phyloP scores from a whole-genome alignment of 2,797 vertebrate species.

The Menidia menidia region DNA sequence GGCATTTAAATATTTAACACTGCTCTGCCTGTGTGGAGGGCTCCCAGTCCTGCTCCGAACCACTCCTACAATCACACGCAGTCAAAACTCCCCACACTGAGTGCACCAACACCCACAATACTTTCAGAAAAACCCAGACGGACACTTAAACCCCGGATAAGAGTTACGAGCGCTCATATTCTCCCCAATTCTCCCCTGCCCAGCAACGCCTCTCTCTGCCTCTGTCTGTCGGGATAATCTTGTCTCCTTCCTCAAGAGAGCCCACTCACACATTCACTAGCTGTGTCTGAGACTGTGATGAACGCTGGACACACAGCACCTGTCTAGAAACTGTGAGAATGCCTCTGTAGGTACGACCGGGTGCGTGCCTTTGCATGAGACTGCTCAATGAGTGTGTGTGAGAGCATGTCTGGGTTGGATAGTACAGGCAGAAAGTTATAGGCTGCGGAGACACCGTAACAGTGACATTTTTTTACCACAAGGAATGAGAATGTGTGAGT shows the following conservation, averaged over 20 bases:
- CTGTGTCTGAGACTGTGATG: slow-evolving; percentile 51
- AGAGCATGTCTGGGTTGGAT: slow-evolving; percentile 15
- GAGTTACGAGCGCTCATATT: slow-evolving; percentile 59
- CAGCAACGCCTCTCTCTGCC: slow-evolving; percentile 33
- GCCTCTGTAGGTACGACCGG: slow-evolving; percentile 9
- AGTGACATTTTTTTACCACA: slow-evolving; percentile 37
- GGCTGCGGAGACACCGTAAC: slow-evolving; percentile 26
- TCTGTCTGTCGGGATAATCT: slow-evolving; percentile 16
- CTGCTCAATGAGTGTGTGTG: slow-evolving; percentile 16
- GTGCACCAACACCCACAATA: slow-evolving; percentile 21
- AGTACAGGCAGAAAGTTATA: slow-evolving; percentile 26
- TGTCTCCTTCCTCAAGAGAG: slow-evolving; percentile 46
- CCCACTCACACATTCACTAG: slow-evolving; percentile 57
- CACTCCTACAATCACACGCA: slow-evolving; percentile 22
- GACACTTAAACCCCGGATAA: slow-evolving; percentile 60
- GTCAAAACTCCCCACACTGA: slow-evolving; percentile 8
- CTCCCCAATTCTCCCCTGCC: slow-evolving; percentile 20
- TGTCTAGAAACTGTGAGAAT: slow-evolving; percentile 31
- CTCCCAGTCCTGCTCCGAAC: slow-evolving; percentile 49
- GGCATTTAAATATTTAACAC: slow-evolving; percentile 81
- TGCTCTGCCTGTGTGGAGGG: slow-evolving; percentile 58
- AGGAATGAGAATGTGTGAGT: slow-evolving; percentile 31
- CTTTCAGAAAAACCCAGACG: slow-evolving; percentile 56
- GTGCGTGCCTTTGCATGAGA: slow-evolving; percentile 12
- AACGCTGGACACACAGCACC: slow-evolving; percentile 53